A percentile compares a stretch with the other conserved stretches of the same genome.
Evolutionary conservation across 2,888 invertebrate species (phyloP).

Genomic region (Phyto melanocephala): DNA sequence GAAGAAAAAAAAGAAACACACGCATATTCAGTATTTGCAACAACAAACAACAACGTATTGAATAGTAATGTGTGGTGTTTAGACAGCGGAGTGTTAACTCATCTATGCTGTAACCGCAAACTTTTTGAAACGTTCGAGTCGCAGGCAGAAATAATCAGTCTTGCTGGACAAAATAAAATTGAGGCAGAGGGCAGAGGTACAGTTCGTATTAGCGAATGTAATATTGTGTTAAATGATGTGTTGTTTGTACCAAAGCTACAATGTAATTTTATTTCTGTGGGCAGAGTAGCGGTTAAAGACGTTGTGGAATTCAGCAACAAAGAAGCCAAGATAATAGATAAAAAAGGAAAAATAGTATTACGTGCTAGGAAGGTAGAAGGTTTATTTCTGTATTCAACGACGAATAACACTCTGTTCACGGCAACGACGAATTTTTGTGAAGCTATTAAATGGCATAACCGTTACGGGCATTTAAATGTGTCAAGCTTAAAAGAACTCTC

Average conservation of each 20-base stretch:
- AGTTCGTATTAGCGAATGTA: background rate
- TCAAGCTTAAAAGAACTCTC: conserved; percentile 22
- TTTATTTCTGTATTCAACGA: conserved; percentile 19
- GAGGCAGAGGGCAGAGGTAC: conserved; percentile 37
- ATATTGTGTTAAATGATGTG: conserved; percentile 26
- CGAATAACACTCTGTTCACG: conserved; percentile 1
- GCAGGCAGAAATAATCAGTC: conserved; percentile 4
- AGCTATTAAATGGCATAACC: conserved; percentile 41
- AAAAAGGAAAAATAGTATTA: conserved; percentile 10
- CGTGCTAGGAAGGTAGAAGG: conserved; percentile 18
- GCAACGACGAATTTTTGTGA: background rate
- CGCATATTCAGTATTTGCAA: conserved; percentile 26
- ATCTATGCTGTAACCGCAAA: conserved; percentile 30
- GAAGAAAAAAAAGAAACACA: background rate
- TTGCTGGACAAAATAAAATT: conserved; percentile 31
- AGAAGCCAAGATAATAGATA: conserved; percentile 5
- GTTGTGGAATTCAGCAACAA: conserved; percentile 27
- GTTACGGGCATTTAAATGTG: conserved; percentile 49
- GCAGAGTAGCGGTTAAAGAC: conserved; percentile 10
- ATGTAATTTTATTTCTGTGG: conserved; percentile 48
- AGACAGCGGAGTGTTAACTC: conserved; percentile 44
- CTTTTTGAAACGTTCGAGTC: conserved; percentile 17
- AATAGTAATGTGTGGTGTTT: conserved; percentile 19
- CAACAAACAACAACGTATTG: conserved; percentile 10
- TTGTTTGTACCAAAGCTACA: conserved; percentile 40